Evolutionary conservation across 2,113 vertebrate genomes (phyloP).

Genomic region (Balaeniceps rex): DNA sequence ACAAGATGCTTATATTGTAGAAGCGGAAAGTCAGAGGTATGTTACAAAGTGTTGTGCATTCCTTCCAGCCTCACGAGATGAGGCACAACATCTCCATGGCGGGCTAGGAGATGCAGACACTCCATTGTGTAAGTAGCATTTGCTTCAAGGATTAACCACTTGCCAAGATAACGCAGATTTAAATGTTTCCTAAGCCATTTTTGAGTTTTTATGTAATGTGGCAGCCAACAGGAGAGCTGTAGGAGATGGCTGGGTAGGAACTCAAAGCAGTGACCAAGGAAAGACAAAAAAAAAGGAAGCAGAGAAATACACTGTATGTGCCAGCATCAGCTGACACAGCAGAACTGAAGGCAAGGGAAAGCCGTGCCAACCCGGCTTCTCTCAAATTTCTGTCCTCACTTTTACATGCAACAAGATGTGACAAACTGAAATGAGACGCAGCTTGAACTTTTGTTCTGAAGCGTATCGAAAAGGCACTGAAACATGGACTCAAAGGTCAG

Average conservation of each 20-base stretch:
- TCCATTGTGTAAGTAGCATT: constrained; percentile 8
- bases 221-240: not conserved
- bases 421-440: not conserved
- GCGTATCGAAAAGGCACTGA: not conserved
- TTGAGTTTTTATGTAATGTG: not conserved
- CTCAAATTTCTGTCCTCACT: not conserved
- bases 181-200: constrained; percentile 26
- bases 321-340: not conserved
- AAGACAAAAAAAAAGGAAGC: not conserved
- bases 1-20: constrained; percentile 39
- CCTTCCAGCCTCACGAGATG: constrained; percentile 24
- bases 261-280: not conserved
- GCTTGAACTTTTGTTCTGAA: constrained; percentile 42
- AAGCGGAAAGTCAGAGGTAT: constrained; percentile 44
- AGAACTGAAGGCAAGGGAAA: not conserved
- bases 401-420: not conserved
- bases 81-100: not conserved
- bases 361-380: not conserved
- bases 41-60: not conserved
- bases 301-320: not conserved
- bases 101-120: not conserved
- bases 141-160: not conserved
- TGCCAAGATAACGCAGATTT: not conserved
- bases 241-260: not conserved
- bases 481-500: constrained; percentile 26